A percentile compares a stretch with the other conserved stretches of the same genome.
Evolutionary conservation across 2,797 vertebrate species (phyloP).

Genomic region (Lemur catta): DNA sequence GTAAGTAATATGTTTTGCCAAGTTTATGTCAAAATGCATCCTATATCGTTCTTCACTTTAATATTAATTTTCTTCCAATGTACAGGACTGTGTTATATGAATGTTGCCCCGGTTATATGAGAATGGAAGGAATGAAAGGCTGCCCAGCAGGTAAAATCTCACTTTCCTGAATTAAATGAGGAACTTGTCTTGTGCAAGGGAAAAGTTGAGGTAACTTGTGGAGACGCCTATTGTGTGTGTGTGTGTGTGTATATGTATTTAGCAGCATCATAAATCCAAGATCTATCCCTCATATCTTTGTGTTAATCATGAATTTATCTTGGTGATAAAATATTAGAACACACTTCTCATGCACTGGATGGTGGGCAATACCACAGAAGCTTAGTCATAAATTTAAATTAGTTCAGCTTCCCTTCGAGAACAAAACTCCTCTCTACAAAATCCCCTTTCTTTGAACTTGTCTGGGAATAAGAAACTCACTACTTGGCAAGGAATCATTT

Average conservation of each 20-base stretch:
- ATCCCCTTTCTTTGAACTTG: neutral
- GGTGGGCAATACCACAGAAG: neutral
- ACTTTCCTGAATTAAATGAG: neutral
- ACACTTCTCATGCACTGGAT: neutral
- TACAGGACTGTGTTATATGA: constrained; percentile 94
- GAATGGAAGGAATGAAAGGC: constrained; percentile 90
- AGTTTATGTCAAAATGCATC: neutral
- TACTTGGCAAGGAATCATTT: neutral
- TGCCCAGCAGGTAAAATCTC: constrained; percentile 94
- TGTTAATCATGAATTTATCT: neutral
- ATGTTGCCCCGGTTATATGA: constrained; percentile 98
- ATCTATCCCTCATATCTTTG: neutral
- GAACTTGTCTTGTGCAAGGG: neutral
- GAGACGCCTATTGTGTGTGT: neutral
- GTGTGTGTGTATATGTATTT: neutral
- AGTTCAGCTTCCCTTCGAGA: neutral
- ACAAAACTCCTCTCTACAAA: neutral
- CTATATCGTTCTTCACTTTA: constrained; percentile 27
- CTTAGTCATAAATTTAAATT: neutral
- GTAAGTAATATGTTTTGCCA: neutral
- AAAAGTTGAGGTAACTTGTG: neutral
- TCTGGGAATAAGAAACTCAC: neutral
- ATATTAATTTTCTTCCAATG: neutral
- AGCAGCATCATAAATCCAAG: neutral
- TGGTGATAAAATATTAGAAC: neutral